Evolutionary conservation across 1,140 invertebrate genomes (phyloP).

Genomic region (Dendrolimus kikuchii): DNA sequence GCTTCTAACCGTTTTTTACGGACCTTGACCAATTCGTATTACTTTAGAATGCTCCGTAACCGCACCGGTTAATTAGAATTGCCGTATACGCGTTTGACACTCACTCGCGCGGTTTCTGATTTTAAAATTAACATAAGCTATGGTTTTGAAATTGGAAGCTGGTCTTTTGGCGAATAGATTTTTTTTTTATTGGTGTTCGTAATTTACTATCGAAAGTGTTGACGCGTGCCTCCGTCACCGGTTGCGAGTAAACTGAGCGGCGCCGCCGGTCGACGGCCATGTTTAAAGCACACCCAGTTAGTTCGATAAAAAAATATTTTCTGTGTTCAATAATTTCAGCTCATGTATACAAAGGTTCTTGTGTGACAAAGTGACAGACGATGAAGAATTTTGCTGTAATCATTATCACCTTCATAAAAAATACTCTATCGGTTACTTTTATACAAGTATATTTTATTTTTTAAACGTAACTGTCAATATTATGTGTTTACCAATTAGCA

Average conservation of each 20-base stretch:
- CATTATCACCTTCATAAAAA: not conserved
- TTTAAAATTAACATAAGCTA: constrained; percentile 15
- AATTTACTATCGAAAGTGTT: constrained; percentile 25
- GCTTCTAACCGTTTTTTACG: constrained; percentile 31
- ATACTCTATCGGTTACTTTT: not conserved
- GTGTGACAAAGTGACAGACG: constrained; percentile 21
- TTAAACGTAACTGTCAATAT: not conserved
- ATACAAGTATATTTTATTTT: not conserved
- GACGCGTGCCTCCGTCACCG: constrained; percentile 43
- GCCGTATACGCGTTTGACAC: constrained; percentile 34
- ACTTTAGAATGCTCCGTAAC: constrained; percentile 42
- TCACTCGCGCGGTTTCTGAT: constrained; percentile 36
- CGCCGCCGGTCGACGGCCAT: constrained; percentile 47
- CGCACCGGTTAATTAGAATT: constrained; percentile 41
- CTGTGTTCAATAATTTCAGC: constrained; percentile 30
- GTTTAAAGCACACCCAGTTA: constrained; percentile 60
- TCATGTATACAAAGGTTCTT: constrained; percentile 20
- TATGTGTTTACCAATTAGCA: too few relatives aligned
- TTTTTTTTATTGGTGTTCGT: constrained; percentile 25
- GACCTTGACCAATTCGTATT: constrained; percentile 54
- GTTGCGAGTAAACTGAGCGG: constrained; percentile 52
- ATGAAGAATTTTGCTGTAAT: constrained; percentile 3
- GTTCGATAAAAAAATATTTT: constrained; percentile 37
- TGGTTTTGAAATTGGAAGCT: constrained; percentile 9
- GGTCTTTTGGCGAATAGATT: constrained; percentile 15